Evolutionary conservation across 1,140 invertebrate genomes (phyloP).

Genomic region (Samia ricini): DNA sequence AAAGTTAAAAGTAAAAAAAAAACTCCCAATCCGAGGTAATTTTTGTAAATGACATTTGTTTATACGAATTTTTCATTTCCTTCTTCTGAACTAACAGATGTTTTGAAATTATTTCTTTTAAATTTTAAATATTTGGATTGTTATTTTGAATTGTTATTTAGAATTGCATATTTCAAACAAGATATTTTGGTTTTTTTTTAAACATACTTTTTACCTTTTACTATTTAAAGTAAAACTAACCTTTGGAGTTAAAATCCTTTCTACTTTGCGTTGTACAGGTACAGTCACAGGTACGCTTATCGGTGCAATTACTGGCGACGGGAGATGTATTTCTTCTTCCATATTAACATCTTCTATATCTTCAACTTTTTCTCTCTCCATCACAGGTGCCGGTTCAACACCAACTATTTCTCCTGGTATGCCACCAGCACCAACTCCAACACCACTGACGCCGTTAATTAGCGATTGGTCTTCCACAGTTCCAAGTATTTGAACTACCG

Average conservation of each 20-base stretch:
- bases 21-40: too few relatives aligned
- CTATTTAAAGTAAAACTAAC: conserved; percentile 20
- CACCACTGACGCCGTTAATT: conserved; percentile 78
- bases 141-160: too few relatives aligned
- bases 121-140: too few relatives aligned
- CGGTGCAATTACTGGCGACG: conserved; percentile 11
- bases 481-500: conserved; percentile 85
- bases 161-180: too few relatives aligned
- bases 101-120: too few relatives aligned
- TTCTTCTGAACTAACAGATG: too few relatives aligned
- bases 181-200: too few relatives aligned
- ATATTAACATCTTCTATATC: conserved; percentile 23
- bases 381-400: conserved; percentile 74
- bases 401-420: conserved; percentile 80
- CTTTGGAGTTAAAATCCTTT: conserved; percentile 43
- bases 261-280: conserved; percentile 20
- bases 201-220: too few relatives aligned
- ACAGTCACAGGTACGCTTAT: conserved; percentile 27
- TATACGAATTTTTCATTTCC: too few relatives aligned
- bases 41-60: too few relatives aligned
- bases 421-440: conserved; percentile 77
- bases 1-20: too few relatives aligned
- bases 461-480: conserved; percentile 79
- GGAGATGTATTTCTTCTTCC: conserved; percentile 5
- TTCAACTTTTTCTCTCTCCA: conserved; percentile 40